Evolutionary conservation across 2,113 vertebrate species (phyloP), one percentile per base, ranked within the genome.

Genomic region (Cheilinus undulatus): DNA sequence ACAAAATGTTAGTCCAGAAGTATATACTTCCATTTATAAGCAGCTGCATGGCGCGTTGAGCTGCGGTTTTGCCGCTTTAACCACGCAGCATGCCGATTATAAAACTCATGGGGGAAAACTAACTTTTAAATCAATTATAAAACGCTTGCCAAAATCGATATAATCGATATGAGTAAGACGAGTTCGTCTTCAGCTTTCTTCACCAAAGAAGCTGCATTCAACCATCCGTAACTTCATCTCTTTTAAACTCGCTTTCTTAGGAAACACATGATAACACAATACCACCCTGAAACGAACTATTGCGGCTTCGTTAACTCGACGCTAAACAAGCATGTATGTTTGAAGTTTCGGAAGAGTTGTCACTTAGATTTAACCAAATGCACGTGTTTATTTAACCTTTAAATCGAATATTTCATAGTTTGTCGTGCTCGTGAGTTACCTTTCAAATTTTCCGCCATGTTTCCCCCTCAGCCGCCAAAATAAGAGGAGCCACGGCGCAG

Each of bases 391-490:
- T 17, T n/a, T 11, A 5, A 2, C 10, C 9, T 1, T 1, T 22
- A 0, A 20, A 54, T 24, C 13, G 2, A 7, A 40, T 73, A 70
- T 64, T 46, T 48, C 64, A 15, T 36, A 2, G 49, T 42, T 56
- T 51, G 14, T 24, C n/a, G 0, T 45, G 22, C 15, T n/a, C 17
- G 14, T 60, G 4, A 38, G 2, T 88, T 89, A 94, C 92, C 92
- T 91, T 93, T 93, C 81, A 92, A 93, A 93, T 82, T 45, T 88
- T 88, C 89, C 89, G 92, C 93, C 93, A 94, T 94, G 73, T 89
- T 91, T 86, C 65, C 67, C 66, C 9, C 77, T 58, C 63, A 85
- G 81, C 86, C 85, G 91, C 90, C 87, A 91, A 92, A 92, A 89
- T 69, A 74, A 4, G 11, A 42, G 7, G 19, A 42, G 3, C 36